These are phyloP conservation scores for Drosophila cognata DNA, from an alignment of 2,888 invertebrate species.

Conservation along the genomic window DNA sequence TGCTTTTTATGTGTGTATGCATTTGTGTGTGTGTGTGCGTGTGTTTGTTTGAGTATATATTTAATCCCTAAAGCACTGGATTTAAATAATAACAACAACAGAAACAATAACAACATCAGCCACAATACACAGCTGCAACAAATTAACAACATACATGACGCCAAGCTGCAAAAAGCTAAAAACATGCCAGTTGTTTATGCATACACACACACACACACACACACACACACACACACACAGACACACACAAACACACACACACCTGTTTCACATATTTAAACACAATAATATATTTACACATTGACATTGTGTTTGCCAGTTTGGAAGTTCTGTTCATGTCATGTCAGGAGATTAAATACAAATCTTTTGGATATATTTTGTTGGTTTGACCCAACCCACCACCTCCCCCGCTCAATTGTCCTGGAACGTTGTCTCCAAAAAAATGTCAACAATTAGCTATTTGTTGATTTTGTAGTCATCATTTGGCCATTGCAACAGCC, in stretches of 20 bases:
- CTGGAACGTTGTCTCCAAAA: not conserved
- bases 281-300: constrained; percentile 4
- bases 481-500: constrained; percentile 18
- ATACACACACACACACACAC: constrained; percentile 26
- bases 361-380: constrained; percentile 62
- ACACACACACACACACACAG: constrained; percentile 18
- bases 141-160: constrained; percentile 66
- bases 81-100: constrained; percentile 61
- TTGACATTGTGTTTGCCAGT: constrained; percentile 30
- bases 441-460: constrained; percentile 28
- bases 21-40: constrained; percentile 24
- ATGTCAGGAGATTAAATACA: constrained; percentile 73
- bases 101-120: constrained; percentile 12
- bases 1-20: constrained; percentile 48
- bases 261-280: not conserved
- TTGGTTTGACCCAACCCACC: constrained; percentile 30
- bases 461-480: constrained; percentile 37
- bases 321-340: constrained; percentile 50
- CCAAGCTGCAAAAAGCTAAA: constrained; percentile 75
- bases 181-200: constrained; percentile 71
- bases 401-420: not conserved
- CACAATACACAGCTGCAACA: constrained; percentile 62
- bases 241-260: constrained; percentile 4
- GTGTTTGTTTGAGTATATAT: constrained; percentile 54
- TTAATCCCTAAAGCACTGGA: constrained; percentile 76